These are phyloP conservation scores for Gasteruption jaculator DNA, from an alignment of 2,888 invertebrate species.

Conservation along the genomic window DNA sequence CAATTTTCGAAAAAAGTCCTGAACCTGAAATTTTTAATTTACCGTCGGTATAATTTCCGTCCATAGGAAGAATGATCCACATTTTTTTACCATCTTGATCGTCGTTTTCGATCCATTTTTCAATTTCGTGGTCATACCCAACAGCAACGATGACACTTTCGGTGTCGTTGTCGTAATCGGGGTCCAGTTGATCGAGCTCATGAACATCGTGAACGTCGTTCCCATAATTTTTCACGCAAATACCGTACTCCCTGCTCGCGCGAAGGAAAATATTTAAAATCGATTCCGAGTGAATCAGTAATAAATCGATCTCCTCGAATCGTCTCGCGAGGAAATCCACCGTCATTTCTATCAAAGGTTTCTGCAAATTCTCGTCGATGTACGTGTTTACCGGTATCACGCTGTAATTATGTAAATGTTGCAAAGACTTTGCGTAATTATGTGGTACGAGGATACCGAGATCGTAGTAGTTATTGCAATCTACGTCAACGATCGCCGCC, in stretches of 20 bases:
- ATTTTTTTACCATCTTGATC: constrained; percentile 29
- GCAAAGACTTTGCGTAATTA: constrained; percentile 30
- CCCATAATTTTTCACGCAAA: constrained; percentile 38
- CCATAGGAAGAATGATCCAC: constrained; percentile 40
- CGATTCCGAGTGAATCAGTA: constrained; percentile 29
- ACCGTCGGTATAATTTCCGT: constrained; percentile 40
- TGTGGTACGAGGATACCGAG: constrained; percentile 39
- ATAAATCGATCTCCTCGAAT: constrained; percentile 36
- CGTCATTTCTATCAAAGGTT: constrained; percentile 33
- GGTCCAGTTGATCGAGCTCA: constrained; percentile 21
- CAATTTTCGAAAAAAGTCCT: too few relatives aligned
- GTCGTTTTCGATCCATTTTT: constrained; percentile 34
- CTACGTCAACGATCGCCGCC: constrained; percentile 33
- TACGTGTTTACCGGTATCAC: constrained; percentile 38
- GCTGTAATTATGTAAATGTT: constrained; percentile 37
- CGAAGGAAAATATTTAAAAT: constrained; percentile 32
- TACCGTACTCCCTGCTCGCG: constrained; percentile 31
- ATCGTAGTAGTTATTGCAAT: constrained; percentile 39
- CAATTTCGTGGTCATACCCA: constrained; percentile 34
- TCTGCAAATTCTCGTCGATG: constrained; percentile 34
- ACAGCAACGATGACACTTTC: constrained; percentile 34
- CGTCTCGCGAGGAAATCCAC: constrained; percentile 37
- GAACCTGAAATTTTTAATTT: too few relatives aligned
- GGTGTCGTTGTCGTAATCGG: constrained; percentile 23
- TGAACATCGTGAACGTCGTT: constrained; percentile 22